Conservation (phyloP, 2,113 vertebrate genomes). For the Leptobrachium leishanense region DNA sequence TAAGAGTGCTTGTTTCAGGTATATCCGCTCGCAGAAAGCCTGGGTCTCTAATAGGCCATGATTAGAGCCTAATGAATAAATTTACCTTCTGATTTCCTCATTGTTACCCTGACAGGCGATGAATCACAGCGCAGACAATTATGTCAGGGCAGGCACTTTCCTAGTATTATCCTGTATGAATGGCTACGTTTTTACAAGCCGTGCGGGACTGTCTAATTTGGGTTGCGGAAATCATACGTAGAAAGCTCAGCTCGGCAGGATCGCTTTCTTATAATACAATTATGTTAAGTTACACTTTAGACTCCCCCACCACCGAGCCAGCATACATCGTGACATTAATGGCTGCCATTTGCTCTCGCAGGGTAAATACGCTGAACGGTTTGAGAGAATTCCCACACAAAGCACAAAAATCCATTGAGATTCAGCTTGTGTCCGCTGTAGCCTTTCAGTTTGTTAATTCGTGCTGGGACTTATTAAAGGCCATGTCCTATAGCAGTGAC, state of each 20-base stretch:
- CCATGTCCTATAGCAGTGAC: not conserved
- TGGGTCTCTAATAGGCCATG: not conserved
- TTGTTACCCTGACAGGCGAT: not conserved
- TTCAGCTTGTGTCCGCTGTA: conserved; percentile 23
- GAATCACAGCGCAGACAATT: not conserved
- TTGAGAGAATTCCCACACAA: conserved; percentile 3
- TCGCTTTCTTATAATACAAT: no score
- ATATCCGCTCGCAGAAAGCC: not conserved
- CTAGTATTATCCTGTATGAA: no score
- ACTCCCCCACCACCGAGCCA: no score
- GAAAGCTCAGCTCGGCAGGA: no score
- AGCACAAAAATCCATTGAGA: conserved; percentile 20
- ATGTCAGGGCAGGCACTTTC: not conserved
- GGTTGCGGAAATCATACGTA: no score
- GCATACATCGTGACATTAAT: no score
- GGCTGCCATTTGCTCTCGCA: no score
- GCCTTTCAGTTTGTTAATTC: conserved; percentile 10
- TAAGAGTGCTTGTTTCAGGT: not conserved
- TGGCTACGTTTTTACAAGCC: no score
- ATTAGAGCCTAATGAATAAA: not conserved
- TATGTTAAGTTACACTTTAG: no score
- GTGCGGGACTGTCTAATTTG: no score
- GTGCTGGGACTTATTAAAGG: not conserved
- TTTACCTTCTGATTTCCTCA: not conserved
- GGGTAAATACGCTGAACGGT: not conserved